Base-by-base conservation (phyloP, 2,888 invertebrate species). In the Tillus elongatus region DNA sequence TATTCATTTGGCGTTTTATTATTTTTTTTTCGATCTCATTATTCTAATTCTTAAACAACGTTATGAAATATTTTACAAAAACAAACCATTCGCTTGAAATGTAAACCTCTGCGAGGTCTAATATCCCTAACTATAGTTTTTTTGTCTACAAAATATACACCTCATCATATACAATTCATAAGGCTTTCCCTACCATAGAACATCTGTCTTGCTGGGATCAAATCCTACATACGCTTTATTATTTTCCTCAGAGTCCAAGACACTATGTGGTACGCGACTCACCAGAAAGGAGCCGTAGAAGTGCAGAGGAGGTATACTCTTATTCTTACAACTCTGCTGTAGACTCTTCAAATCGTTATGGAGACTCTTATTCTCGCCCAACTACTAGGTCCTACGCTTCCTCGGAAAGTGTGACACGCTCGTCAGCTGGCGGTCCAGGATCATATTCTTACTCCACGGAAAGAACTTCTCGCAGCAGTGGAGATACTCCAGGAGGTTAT, bases 241-340 rank as follows among this genome's bases (percentile, higher is more conserved):
- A 30, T 71, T 72, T 73, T 70, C 74, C 76, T 69, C 77, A 88
- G 88, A 87, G 81, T 71, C 85, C 88, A 58, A 82, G 88, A 68
- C 82, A 85, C 75, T 86, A 86, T 74, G 79, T 85, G 70, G 82
- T 85, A 66, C 79, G 79, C 67, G 84, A 86, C 64, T 75, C 80
- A 55, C 78, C 79, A 44, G 73, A 79, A 57, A 68, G 72, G 59
- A 73, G 74, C 54, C 72, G 76, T 40, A 74, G 77, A 63, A 79
- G 81, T 53, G 83, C 84, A 55, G 83, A 86, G 66, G 75, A 84
- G 71, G 83, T 85, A 72, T 88, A 87, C 74, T 84, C 84, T 54
- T 87, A 86, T 73, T 79, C 84, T 50, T 86, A 86, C 73, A 70
- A 74, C 64, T 77, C 80, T 64, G 63, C 63, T 51, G 70, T 73